Base-by-base conservation (phyloP, 1,140 invertebrate species). In the Trachelipus rathkii region DNA sequence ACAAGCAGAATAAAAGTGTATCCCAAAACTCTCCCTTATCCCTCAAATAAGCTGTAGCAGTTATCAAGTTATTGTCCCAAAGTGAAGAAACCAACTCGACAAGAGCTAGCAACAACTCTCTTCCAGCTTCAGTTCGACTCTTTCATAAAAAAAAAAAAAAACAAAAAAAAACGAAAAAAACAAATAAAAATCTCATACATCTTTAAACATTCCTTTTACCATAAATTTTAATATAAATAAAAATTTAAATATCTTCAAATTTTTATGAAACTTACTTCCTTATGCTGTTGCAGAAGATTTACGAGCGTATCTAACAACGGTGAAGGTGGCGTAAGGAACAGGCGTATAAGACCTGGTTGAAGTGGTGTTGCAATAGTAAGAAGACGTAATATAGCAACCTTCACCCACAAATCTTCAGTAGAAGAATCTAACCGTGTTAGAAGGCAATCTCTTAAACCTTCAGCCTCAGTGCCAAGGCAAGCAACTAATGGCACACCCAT, bases 311-410 rank as follows among this genome's bases (percentile, higher is more conserved):
- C 74, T 15, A 53, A 71, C 19, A 70, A 71, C 5, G 44, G 23
- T n/a, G 53, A 43, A 10, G 74, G 74, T 0, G 74, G 74, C 10
- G 74, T 23, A 10, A 76, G 44, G 44, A 76, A 76, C 1, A 46
- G 21, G n/a, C 74, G 44, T 21, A 76, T 44, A 3, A 76, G 50
- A 23, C 74, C 74, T 8, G 74, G 74, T 19, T 76, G 74, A 45
- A 70, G 69, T 19, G 69, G 44, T 13, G 71, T 71, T 10, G 74
- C 69, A 0, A 66, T 44, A 0, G 68, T 76, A 19, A 76, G 44
- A 13, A 76, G 68, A 8, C 45, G 74, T 8, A 68, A 50, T n/a
- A 76, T 70, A 0, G 74, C 69, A 19, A 90, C 90, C 84, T 93
- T 89, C 85, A 81, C 79, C 13, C 79, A 43, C 13, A 78, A 73